phyloP scores from a whole-genome alignment of 2,797 vertebrate species.

The Amphiprion clarkii region DNA sequence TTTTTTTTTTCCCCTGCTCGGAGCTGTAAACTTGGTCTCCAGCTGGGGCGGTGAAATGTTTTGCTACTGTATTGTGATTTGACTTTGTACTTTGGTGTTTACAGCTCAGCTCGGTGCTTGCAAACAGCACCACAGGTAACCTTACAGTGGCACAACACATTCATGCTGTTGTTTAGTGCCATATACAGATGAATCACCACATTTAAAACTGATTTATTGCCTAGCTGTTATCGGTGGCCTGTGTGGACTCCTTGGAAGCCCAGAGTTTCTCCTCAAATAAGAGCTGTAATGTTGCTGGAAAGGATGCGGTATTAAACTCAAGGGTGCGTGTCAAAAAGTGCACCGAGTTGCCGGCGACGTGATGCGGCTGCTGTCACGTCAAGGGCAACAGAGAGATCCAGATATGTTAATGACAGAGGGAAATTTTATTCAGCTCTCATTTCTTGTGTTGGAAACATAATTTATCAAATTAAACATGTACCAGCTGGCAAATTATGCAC shows the following conservation, averaged over 20 bases:
- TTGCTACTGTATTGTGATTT: conserved; percentile 28
- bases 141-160: conserved; percentile 9
- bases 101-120: conserved; percentile 1
- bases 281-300: conserved; percentile 3
- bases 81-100: conserved; percentile 46
- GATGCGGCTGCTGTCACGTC: not conserved
- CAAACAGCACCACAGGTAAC: conserved; percentile 35
- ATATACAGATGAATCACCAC: conserved; percentile 25
- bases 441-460: conserved; percentile 66
- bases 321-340: not conserved
- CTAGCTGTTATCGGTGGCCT: conserved; percentile 31
- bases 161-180: conserved; percentile 18
- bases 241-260: conserved; percentile 28
- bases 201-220: conserved; percentile 52
- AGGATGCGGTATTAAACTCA: conserved; percentile 7
- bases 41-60: conserved; percentile 42
- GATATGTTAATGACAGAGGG: conserved; percentile 23
- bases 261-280: conserved; percentile 15
- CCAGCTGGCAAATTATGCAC: conserved; percentile 82
- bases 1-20: conserved; percentile 14
- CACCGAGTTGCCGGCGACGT: not conserved
- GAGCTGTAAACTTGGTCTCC: conserved; percentile 43
- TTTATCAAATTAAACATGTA: conserved; percentile 76
- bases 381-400: not conserved
- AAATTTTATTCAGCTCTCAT: conserved; percentile 55